These are phyloP conservation scores for Leucophenga montana DNA, from an alignment of 2,888 invertebrate genomes.

Conservation along the genomic window DNA sequence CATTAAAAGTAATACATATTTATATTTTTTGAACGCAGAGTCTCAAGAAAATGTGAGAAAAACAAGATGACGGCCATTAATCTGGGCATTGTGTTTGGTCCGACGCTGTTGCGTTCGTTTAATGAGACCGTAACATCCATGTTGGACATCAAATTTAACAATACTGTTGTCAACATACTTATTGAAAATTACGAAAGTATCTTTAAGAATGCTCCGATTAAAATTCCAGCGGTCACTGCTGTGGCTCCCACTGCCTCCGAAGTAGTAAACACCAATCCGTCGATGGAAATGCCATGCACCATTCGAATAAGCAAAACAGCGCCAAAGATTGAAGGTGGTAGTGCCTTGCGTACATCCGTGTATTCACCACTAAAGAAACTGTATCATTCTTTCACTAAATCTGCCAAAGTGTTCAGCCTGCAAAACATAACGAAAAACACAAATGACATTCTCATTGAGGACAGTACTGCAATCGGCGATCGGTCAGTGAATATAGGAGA, in stretches of 20 bases:
- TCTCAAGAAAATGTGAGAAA: slow-evolving; percentile 86
- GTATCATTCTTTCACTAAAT: slow-evolving; percentile 71
- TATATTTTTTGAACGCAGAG: slow-evolving; percentile 75
- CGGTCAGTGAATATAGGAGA: slow-evolving; percentile 60
- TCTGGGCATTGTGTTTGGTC: slow-evolving; percentile 98
- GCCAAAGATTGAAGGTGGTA: slow-evolving; percentile 44
- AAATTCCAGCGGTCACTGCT: slow-evolving; percentile 43
- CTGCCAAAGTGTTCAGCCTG: slow-evolving; percentile 72
- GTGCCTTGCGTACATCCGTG: slow-evolving; percentile 64
- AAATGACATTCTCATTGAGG: slow-evolving; percentile 12
- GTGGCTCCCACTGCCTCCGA: slow-evolving; percentile 23
- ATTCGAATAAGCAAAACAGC: slow-evolving; percentile 60
- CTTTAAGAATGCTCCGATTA: slow-evolving; percentile 74
- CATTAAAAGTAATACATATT: too few species aligned
- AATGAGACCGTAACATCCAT: slow-evolving; percentile 98
- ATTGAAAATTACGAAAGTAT: slow-evolving; percentile 90
- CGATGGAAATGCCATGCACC: slow-evolving; percentile 69
- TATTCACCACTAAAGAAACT: slow-evolving; percentile 72
- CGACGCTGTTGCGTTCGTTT: slow-evolving; percentile 93
- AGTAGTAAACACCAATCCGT: slow-evolving; percentile 62
- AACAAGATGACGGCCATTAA: slow-evolving; percentile 99
- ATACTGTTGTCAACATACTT: slow-evolving; percentile 97
- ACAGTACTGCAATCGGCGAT: slow-evolving; percentile 29
- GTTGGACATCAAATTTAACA: slow-evolving; percentile 99
- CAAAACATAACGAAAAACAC: slow-evolving; percentile 71